These are phyloP conservation scores for Rana temporaria DNA, from an alignment of 2,113 vertebrate species.

Conservation along the genomic window DNA sequence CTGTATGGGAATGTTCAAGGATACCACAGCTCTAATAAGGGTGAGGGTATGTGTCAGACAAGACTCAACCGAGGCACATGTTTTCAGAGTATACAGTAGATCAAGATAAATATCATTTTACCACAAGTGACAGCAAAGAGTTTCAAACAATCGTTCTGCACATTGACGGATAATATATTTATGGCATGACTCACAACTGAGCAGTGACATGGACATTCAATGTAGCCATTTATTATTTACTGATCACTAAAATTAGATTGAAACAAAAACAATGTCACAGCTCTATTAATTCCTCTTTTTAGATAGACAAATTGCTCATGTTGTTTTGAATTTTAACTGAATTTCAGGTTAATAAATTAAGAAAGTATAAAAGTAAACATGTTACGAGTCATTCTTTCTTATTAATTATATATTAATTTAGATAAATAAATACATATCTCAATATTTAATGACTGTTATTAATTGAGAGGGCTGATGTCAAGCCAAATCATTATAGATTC, in stretches of 20 bases:
- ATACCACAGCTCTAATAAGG: background rate
- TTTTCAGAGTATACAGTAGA: conserved; percentile 10
- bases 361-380: too few species aligned
- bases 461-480: too few species aligned
- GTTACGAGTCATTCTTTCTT: too few species aligned
- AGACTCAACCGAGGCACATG: conserved; percentile 18
- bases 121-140: conserved; percentile 5
- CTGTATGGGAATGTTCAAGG: background rate
- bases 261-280: background rate
- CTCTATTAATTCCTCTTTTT: too few species aligned
- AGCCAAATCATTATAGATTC: background rate
- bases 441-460: background rate
- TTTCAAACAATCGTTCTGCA: conserved; percentile 1
- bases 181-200: background rate
- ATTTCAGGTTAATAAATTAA: too few species aligned
- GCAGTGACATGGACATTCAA: background rate
- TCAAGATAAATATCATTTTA: conserved; percentile 36
- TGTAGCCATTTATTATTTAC: background rate
- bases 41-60: background rate
- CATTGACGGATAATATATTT: background rate
- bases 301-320: too few species aligned
- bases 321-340: too few species aligned
- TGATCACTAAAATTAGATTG: background rate
- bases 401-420: too few species aligned
- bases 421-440: too few species aligned